These are phyloP conservation scores for Steatornis caripensis DNA, from an alignment of 2,113 vertebrate species.

Conservation along the genomic window DNA sequence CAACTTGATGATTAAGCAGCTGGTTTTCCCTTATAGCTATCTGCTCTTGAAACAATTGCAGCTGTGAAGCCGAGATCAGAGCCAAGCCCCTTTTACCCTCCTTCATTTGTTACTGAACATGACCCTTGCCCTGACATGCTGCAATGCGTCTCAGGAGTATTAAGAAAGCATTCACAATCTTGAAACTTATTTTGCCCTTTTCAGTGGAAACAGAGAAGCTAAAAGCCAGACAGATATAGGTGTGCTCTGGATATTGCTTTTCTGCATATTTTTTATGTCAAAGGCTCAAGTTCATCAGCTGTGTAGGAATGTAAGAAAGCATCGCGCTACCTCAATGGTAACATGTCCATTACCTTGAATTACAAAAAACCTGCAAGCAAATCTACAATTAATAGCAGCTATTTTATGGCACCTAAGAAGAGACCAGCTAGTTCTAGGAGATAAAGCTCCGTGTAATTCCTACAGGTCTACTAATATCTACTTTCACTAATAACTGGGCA, in stretches of 20 bases:
- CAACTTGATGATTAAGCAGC: neutral
- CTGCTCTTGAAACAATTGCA: neutral
- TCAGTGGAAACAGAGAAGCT: neutral
- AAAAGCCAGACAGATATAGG: neutral
- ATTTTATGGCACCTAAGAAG: neutral
- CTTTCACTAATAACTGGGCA: neutral
- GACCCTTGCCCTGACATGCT: neutral
- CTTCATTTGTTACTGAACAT: neutral
- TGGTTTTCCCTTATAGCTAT: neutral
- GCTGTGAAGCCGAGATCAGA: neutral
- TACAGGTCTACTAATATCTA: neutral
- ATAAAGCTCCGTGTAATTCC: neutral
- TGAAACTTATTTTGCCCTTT: neutral
- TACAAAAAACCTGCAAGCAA: neutral
- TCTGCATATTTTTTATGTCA: neutral
- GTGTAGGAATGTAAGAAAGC: neutral
- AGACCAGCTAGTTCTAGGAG: neutral
- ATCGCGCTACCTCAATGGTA: rapidly evolving
- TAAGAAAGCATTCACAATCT: neutral
- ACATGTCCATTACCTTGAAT: neutral
- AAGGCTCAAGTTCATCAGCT: neutral
- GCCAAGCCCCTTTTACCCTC: neutral
- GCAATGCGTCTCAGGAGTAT: neutral
- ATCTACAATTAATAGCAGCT: neutral
- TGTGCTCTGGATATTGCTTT: neutral